Percentiles rank a stretch among this genome's conserved stretches.
phyloP scores from a whole-genome alignment of 2,113 vertebrate genomes.

The human (Homo sapiens) region GRCh38 chrX:19174501-19175000 shows the following conservation, averaged over 20 bases:
- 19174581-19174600: not conserved
- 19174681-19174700: not conserved
- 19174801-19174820: not conserved
- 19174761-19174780: not conserved
- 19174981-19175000: not conserved
- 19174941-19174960: not conserved
- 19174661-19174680: not conserved
- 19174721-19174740: not conserved
- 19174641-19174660: not conserved
- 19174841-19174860: constrained; percentile 3
- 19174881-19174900: not conserved
- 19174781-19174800: not conserved
- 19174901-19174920: not conserved
- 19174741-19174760: constrained; percentile 16
- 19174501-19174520: not conserved
- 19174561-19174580: not conserved
- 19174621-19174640: not conserved
- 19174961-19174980: not conserved
- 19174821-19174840: not conserved
- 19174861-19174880: not conserved
- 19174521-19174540: not conserved
- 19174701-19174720: not conserved
- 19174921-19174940: not conserved
- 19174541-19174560: not conserved
- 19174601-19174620: not conserved